Percentiles rank a stretch among this genome's conserved stretches.
Evolutionary conservation across 2,797 vertebrate species (phyloP).

Genomic region (Melanotaenia boesemani): DNA sequence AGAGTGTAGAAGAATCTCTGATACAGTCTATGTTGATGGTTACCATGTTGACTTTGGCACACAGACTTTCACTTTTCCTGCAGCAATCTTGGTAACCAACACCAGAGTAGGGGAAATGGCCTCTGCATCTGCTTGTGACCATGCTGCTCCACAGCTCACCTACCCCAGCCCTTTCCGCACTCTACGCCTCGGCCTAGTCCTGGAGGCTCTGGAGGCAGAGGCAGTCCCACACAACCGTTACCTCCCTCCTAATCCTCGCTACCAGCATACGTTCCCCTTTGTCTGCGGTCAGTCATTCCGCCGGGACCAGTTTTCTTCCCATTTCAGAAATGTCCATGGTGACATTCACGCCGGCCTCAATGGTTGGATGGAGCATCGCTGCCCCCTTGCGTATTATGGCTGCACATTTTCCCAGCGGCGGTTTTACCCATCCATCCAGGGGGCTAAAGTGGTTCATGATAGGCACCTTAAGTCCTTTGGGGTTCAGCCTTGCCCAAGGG

Average conservation of each 20-base stretch:
- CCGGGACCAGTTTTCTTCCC: constrained; percentile 95
- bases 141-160: constrained; percentile 94
- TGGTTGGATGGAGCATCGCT: constrained; percentile 98
- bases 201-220: constrained; percentile 83
- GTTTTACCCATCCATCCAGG: constrained; percentile 91
- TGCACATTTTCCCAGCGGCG: constrained; percentile 96
- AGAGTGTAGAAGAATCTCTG: constrained; percentile 93
- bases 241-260: constrained; percentile 85
- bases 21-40: constrained; percentile 89
- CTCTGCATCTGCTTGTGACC: constrained; percentile 96
- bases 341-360: constrained; percentile 98
- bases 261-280: constrained; percentile 95
- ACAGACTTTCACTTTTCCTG: constrained; percentile 96
- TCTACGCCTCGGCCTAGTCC: constrained; percentile 92
- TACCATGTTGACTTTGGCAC: constrained; percentile 93
- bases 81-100: constrained; percentile 94
- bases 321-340: constrained; percentile 97
- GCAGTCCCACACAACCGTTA: constrained; percentile 87
- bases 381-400: constrained; percentile 97
- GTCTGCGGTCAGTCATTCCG: constrained; percentile 96
- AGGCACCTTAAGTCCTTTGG: constrained; percentile 93
- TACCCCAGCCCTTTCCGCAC: constrained; percentile 97
- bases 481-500: constrained; percentile 87
- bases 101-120: constrained; percentile 98
- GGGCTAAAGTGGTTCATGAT: constrained; percentile 93